Evolutionary conservation across 1,140 invertebrate genomes (phyloP), one percentile per base, ranked within the genome.

Genomic region (Drosophila watanabei): DNA sequence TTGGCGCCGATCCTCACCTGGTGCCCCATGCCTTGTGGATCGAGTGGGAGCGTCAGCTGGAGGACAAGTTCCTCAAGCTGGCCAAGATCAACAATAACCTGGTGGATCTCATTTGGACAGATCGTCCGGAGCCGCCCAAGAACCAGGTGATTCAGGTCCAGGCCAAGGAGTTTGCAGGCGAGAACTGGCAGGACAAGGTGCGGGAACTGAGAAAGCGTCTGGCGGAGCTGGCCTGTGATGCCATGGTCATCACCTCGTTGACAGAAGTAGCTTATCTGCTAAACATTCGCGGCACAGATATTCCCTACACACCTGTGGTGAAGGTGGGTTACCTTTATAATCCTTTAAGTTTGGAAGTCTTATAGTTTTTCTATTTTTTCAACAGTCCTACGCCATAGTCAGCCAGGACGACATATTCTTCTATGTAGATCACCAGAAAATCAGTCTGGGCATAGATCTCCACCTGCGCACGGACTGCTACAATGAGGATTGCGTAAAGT

Each of bases 191-290:
- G 49, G 94, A 95, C 9, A 98, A 98, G 93, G 94, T 98, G 1
- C 90, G 93, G 16, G 94, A 95, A 39, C 94, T 98, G 4, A 93
- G 97, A 9, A 92, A 94, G 33, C 95, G 96, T 75, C 94, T 99
- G 84, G 94, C 94, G 30, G 92, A 95, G 1, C 92, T 95, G 33
- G 95, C 94, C 7, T 96, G 95, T 5, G 96, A 97, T 82, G 96
- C 97, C 0, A 95, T 98, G 92, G 94, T 99, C 10, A 94, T 99
- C 2, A 98, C 98, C 0, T 96, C 97, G 3, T 93, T 99, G 39
- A 98, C 99, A 84, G 98, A 99, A 93, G 97, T 98, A 18, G 97
- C 98, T 2, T 99, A 98, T 97, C 93, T 99, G 7, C 95, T 99
- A 18, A 99, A 99, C 93, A 95, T 99, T n/a, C 95, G 99, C 9